Percentiles rank a stretch among this genome's conserved stretches.
Conservation (phyloP, 2,113 vertebrate species). For the Hemiscyllium ocellatum region DNA sequence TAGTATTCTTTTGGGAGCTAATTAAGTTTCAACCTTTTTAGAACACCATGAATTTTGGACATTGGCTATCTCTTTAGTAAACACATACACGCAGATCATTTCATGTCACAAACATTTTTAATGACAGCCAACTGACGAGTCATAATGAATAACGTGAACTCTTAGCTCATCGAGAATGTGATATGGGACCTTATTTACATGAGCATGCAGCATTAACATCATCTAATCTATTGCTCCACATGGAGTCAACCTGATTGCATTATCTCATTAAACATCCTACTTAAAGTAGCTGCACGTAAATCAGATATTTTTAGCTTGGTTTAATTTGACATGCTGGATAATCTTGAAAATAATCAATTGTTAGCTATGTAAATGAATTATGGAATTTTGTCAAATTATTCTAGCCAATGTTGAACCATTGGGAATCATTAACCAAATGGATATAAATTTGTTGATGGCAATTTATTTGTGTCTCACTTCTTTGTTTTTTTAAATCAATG, state of each 20-base stretch:
- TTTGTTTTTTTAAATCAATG: neutral
- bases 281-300: neutral
- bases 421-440: neutral
- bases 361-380: neutral
- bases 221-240: slow-evolving; percentile 23
- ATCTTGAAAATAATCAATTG: neutral
- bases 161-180: neutral
- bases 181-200: slow-evolving; percentile 10
- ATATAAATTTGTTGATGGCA: neutral
- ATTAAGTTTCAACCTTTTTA: slow-evolving; percentile 16
- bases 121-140: neutral
- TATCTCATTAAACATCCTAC: slow-evolving; percentile 21
- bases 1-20: slow-evolving; percentile 7
- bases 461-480: neutral
- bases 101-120: neutral
- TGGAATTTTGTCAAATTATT: slow-evolving; percentile 20
- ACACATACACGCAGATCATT: neutral
- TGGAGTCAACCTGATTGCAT: neutral
- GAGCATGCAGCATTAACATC: neutral
- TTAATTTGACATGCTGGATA: slow-evolving; percentile 10
- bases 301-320: neutral
- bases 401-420: neutral
- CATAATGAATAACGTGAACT: neutral
- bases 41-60: neutral
- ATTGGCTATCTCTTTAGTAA: neutral